Conservation (phyloP, 2,113 vertebrate species). For the Plecturocebus donacophilus region DNA sequence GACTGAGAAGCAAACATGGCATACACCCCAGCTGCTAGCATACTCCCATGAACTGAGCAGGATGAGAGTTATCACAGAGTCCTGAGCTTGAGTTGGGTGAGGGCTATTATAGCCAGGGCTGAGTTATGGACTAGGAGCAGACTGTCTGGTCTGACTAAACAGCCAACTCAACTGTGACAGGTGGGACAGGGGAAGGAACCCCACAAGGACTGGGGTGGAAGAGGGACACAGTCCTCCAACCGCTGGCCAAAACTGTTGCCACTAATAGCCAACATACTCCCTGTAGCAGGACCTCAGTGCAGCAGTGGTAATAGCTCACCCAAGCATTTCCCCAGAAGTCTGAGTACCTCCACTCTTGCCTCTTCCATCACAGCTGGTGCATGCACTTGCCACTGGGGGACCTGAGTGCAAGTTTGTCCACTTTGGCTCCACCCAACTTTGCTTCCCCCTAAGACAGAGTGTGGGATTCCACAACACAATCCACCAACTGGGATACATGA, state of each 20-base stretch:
- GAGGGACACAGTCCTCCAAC: not conserved
- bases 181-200: not conserved
- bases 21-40: not conserved
- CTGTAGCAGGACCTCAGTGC: not conserved
- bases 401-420: not conserved
- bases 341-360: not conserved
- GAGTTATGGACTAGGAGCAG: not conserved
- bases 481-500: not conserved
- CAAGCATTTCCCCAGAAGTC: not conserved
- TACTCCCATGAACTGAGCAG: not conserved
- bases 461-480: not conserved
- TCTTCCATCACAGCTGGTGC: not conserved
- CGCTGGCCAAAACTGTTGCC: not conserved
- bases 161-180: not conserved
- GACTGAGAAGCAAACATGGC: not conserved
- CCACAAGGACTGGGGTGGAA: not conserved
- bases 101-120: not conserved
- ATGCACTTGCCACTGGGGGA: not conserved
- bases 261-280: not conserved
- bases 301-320: not conserved
- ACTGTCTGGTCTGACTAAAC: not conserved
- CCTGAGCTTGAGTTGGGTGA: not conserved
- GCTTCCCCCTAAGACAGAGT: not conserved
- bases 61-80: not conserved
- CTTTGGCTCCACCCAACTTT: not conserved